phyloP scores from a whole-genome alignment of 2,888 invertebrate genomes.

The Coenonympha arcania region DNA sequence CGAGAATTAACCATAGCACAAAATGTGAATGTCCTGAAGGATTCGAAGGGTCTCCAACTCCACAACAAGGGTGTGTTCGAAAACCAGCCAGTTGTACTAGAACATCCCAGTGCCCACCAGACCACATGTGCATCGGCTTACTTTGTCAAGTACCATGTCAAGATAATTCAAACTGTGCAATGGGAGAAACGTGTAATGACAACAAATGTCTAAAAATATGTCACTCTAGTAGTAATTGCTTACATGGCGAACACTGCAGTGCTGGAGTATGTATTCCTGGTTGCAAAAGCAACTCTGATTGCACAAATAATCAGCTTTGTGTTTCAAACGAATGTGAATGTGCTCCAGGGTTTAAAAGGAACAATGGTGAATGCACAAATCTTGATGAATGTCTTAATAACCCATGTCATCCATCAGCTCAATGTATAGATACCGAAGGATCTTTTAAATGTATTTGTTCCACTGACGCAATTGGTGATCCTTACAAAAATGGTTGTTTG shows the following conservation, averaged over 20 bases:
- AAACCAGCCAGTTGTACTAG: conserved; percentile 81
- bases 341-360: conserved; percentile 81
- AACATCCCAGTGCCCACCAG: conserved; percentile 81
- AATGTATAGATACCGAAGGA: conserved; percentile 85
- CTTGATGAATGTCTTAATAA: conserved; percentile 85
- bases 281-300: conserved; percentile 86
- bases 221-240: conserved; percentile 90
- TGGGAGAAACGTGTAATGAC: conserved; percentile 87
- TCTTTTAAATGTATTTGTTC: conserved; percentile 87
- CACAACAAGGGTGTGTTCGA: conserved; percentile 91
- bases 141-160: conserved; percentile 86
- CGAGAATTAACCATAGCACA: conserved; percentile 81
- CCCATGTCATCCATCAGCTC: conserved; percentile 86
- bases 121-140: conserved; percentile 84
- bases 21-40: conserved; percentile 87
- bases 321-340: conserved; percentile 83
- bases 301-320: conserved; percentile 85
- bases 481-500: conserved; percentile 79
- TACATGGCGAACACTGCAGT: conserved; percentile 90
- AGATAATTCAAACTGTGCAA: conserved; percentile 82
- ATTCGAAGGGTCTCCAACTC: conserved; percentile 89
- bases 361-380: conserved; percentile 84
- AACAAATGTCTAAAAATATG: conserved; percentile 88
- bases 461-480: conserved; percentile 83
- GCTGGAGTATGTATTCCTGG: conserved; percentile 87